Evolutionary conservation across 1,140 invertebrate genomes (phyloP).

Genomic region (Cyphomyrmex costatus): DNA sequence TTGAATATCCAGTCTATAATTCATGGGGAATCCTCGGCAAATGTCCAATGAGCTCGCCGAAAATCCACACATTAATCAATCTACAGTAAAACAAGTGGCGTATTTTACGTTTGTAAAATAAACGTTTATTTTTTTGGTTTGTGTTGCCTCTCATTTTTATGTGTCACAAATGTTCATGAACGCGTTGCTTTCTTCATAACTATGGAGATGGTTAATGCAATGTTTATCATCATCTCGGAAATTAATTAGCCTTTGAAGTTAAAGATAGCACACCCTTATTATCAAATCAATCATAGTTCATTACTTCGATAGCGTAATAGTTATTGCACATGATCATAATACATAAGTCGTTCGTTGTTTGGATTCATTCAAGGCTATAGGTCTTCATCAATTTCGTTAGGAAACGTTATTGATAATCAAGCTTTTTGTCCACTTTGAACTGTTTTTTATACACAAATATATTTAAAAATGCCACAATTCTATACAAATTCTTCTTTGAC

Average conservation of each 20-base stretch:
- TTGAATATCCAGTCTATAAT: conserved; percentile 44
- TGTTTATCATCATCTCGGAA: conserved; percentile 58
- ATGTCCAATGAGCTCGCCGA: conserved; percentile 41
- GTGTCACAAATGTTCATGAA: not conserved
- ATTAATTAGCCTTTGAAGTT: conserved; percentile 57
- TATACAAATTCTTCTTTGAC: not conserved
- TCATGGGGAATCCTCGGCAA: conserved; percentile 30
- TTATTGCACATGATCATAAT: not conserved
- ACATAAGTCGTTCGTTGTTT: conserved; percentile 1
- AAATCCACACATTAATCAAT: conserved; percentile 44
- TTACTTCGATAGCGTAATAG: conserved; percentile 25
- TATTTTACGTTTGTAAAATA: conserved; percentile 54
- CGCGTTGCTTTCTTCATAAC: not conserved
- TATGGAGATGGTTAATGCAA: not conserved
- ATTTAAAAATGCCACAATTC: not conserved
- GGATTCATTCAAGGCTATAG: conserved; percentile 23
- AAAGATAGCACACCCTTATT: not conserved
- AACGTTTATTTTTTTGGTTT: conserved; percentile 23
- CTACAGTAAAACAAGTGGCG: conserved; percentile 28
- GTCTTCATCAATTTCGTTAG: not conserved
- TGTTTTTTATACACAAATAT: not conserved
- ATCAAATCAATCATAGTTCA: conserved; percentile 62
- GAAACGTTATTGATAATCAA: conserved; percentile 21
- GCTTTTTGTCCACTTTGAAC: conserved; percentile 23
- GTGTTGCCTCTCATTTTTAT: not conserved